These are phyloP conservation scores for Colistium nudipinnis DNA, from an alignment of 2,113 vertebrate species.

Conservation along the genomic window DNA sequence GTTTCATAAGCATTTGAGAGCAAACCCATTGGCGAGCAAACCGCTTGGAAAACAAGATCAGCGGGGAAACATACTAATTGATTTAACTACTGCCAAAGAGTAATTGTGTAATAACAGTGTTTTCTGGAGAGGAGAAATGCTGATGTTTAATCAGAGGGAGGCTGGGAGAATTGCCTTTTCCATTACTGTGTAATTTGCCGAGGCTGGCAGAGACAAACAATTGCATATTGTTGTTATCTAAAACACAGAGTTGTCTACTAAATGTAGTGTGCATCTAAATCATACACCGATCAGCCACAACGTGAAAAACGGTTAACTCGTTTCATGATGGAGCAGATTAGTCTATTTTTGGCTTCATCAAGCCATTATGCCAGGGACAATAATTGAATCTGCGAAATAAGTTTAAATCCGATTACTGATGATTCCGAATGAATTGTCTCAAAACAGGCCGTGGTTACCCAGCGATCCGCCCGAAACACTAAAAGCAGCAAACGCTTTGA, in stretches of 20 bases:
- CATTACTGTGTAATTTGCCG: slow-evolving; percentile 26
- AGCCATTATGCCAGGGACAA: background rate
- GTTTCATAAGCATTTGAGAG: slow-evolving; percentile 49
- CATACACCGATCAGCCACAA: background rate
- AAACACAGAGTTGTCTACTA: background rate
- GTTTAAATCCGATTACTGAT: background rate
- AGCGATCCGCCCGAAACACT: background rate
- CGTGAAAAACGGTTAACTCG: background rate
- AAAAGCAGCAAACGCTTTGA: background rate
- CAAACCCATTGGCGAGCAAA: slow-evolving; percentile 47
- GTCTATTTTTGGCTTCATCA: background rate
- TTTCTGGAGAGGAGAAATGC: slow-evolving; percentile 6
- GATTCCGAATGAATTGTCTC: background rate
- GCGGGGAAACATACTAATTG: slow-evolving; percentile 38
- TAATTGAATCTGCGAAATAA: background rate
- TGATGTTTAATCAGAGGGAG: slow-evolving; percentile 25
- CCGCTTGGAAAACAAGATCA: slow-evolving; percentile 58
- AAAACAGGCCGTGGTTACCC: background rate
- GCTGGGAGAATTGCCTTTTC: slow-evolving; percentile 29
- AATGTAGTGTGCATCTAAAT: background rate
- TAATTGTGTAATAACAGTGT: slow-evolving; percentile 46
- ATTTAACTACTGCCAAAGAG: slow-evolving; percentile 45
- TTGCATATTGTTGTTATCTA: background rate
- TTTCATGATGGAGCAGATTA: background rate
- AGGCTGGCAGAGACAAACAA: slow-evolving; percentile 6